Percentiles rank a stretch among this genome's conserved stretches.
Evolutionary conservation across 2,888 invertebrate genomes (phyloP).

Genomic region (Eupithecia tripunctaria): DNA sequence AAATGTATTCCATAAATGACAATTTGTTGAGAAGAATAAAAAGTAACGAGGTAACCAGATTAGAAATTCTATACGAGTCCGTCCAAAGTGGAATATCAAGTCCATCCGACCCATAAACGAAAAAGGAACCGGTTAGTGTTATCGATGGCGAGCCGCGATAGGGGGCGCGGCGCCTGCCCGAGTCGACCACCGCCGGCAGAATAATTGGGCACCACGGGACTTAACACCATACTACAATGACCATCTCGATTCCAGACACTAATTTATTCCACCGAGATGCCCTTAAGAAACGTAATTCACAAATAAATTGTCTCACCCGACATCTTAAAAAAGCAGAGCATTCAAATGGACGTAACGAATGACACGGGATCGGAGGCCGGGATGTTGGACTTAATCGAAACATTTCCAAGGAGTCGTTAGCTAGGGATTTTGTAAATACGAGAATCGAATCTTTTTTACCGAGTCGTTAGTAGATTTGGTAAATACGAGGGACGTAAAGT

Average conservation of each 20-base stretch:
- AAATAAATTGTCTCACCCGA: conserved; percentile 64
- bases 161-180: conserved; percentile 77
- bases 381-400: conserved; percentile 60
- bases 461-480: not conserved
- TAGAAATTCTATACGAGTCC: conserved; percentile 56
- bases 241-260: conserved; percentile 48
- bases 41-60: conserved; percentile 48
- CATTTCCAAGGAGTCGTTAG: conserved; percentile 54
- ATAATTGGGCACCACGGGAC: conserved; percentile 83
- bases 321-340: conserved; percentile 59
- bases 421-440: conserved; percentile 29
- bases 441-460: not conserved
- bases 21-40: conserved; percentile 48
- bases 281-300: conserved; percentile 53
- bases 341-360: conserved; percentile 70
- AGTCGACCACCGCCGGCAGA: conserved; percentile 76
- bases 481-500: conserved; percentile 12
- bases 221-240: conserved; percentile 75
- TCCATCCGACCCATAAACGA: conserved; percentile 73
- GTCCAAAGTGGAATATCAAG: conserved; percentile 56
- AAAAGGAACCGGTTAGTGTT: conserved; percentile 76
- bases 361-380: conserved; percentile 64
- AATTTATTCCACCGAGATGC: conserved; percentile 48
- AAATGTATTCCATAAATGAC: conserved; percentile 38
- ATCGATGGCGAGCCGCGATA: conserved; percentile 83